A percentile compares a stretch with the other conserved stretches of the same genome.
Evolutionary conservation across 1,140 invertebrate species (phyloP).

Genomic region (Papilio dardanus): DNA sequence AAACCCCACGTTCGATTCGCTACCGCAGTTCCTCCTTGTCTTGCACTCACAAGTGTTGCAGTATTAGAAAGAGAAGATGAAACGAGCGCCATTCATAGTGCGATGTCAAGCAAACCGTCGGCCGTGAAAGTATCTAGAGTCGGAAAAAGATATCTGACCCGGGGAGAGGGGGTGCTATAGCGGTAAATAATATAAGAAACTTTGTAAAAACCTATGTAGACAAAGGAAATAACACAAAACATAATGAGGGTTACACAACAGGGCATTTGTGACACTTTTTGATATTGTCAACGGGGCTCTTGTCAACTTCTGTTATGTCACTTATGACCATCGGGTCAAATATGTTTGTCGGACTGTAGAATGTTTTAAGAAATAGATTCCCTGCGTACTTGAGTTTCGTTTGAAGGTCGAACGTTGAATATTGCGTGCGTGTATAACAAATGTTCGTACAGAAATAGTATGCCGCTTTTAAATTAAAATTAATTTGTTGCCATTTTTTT

Average conservation of each 20-base stretch:
- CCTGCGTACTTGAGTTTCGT: slow-evolving; percentile 26
- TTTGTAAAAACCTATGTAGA: too few species aligned
- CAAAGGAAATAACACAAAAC: too few species aligned
- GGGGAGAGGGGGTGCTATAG: too few species aligned
- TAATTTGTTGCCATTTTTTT: background rate
- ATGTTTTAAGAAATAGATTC: slow-evolving; percentile 27
- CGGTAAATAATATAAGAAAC: too few species aligned
- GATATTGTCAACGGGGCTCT: too few species aligned
- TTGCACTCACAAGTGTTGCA: slow-evolving; percentile 29
- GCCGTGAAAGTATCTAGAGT: slow-evolving; percentile 27
- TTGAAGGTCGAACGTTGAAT: slow-evolving; percentile 27
- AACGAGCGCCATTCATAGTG: slow-evolving; percentile 28
- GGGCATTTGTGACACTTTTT: too few species aligned
- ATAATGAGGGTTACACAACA: too few species aligned
- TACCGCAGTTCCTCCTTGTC: slow-evolving; percentile 69
- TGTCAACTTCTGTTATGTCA: too few species aligned
- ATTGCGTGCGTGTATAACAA: slow-evolving; percentile 4
- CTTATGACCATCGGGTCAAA: too few species aligned
- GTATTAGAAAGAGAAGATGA: slow-evolving; percentile 7
- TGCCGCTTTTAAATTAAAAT: background rate
- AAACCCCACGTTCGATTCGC: slow-evolving; percentile 67
- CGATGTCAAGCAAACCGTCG: slow-evolving; percentile 17
- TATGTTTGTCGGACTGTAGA: background rate
- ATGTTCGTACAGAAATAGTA: background rate
- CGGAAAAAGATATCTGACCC: too few species aligned